Evolutionary conservation across 1,140 invertebrate species (phyloP).

Genomic region (Saccostrea glomerata): DNA sequence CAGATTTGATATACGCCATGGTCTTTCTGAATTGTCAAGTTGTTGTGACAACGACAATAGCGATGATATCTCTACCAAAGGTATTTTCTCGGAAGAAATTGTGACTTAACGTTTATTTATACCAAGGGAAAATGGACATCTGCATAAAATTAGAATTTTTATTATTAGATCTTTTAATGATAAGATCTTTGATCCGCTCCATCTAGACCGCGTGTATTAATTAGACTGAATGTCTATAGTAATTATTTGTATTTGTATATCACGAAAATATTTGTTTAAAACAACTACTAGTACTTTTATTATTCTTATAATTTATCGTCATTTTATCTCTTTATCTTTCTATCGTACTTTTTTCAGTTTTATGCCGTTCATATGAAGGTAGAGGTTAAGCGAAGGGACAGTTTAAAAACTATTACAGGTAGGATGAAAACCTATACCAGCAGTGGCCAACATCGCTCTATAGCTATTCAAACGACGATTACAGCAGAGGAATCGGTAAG

Average conservation of each 20-base stretch:
- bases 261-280: background rate
- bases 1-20: constrained; percentile 68
- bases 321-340: background rate
- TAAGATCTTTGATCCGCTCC: background rate
- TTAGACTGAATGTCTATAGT: background rate
- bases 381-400: constrained; percentile 34
- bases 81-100: constrained; percentile 44
- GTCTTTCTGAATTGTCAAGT: constrained; percentile 68
- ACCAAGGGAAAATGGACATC: background rate
- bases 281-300: background rate
- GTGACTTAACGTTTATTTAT: background rate
- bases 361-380: constrained; percentile 47
- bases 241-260: background rate
- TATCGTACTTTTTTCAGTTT: constrained; percentile 21
- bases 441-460: background rate
- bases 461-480: background rate
- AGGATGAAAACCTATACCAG: background rate
- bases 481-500: background rate
- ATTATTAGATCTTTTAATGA: background rate
- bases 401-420: constrained; percentile 28
- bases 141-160: background rate
- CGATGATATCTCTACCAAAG: constrained; percentile 72
- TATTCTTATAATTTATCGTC: background rate
- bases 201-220: background rate
- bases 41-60: constrained; percentile 67